phyloP scores from a whole-genome alignment of 2,113 vertebrate species.

The Gobiocypris rarus region DNA sequence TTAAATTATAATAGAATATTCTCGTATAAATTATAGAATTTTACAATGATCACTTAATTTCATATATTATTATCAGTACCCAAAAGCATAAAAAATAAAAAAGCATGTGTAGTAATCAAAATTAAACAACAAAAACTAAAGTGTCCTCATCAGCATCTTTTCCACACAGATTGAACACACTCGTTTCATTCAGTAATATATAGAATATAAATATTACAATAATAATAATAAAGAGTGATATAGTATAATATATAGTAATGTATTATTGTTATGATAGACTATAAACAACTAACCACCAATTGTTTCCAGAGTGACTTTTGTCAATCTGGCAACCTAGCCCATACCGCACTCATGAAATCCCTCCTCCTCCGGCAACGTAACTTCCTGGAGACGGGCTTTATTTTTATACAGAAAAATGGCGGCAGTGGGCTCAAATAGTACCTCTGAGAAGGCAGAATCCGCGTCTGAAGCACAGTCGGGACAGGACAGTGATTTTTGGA shows the following conservation, averaged over 20 bases:
- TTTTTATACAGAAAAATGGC: conserved; percentile 73
- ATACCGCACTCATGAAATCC: conserved; percentile 20
- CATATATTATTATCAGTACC: background rate
- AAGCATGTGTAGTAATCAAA: no score
- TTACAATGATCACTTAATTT: background rate
- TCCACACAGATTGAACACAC: no score
- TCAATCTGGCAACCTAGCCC: conserved; percentile 55
- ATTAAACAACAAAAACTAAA: no score
- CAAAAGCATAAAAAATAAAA: no score
- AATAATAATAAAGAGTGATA: background rate
- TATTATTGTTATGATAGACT: background rate
- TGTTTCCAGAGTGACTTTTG: background rate
- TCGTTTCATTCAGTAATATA: no score
- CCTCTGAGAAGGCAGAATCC: conserved; percentile 48
- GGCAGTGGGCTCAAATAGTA: conserved; percentile 51
- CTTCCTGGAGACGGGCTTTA: conserved; percentile 61
- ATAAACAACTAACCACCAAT: background rate
- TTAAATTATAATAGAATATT: background rate
- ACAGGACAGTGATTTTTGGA: conserved; percentile 37
- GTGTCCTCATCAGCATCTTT: no score
- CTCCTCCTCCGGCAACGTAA: conserved; percentile 58
- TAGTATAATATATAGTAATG: background rate
- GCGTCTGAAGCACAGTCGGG: conserved; percentile 64
- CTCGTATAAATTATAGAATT: background rate
- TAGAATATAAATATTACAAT: background rate